Percentiles rank a stretch among this genome's conserved stretches.
phyloP scores from a whole-genome alignment of 30 jellyfish, hydroid and myxozoan genomes.

The Aurelia sp. region DNA sequence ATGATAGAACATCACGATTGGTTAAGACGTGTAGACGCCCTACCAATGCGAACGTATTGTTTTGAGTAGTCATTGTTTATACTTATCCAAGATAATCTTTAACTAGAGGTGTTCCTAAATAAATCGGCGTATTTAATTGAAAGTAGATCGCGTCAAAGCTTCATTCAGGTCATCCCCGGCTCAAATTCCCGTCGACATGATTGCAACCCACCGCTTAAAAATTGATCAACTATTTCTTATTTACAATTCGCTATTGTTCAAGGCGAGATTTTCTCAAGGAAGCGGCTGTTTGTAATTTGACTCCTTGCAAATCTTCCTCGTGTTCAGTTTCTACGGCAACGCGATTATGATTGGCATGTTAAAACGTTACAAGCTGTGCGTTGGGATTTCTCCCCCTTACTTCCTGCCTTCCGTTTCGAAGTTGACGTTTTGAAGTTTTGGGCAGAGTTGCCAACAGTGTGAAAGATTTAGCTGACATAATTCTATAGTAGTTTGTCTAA shows the following conservation, averaged over 20 bases:
- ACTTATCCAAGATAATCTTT: constrained; percentile 49
- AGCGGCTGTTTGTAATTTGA: constrained; percentile 55
- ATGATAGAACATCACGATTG: constrained; percentile 20
- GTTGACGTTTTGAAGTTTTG: constrained; percentile 80
- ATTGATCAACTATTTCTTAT: not conserved
- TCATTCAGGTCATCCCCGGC: not conserved
- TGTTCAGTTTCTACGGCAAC: constrained; percentile 77
- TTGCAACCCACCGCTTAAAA: not conserved
- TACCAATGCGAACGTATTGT: constrained; percentile 26
- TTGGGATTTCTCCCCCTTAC: constrained; percentile 69
- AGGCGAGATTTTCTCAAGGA: constrained; percentile 60
- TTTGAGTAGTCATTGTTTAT: constrained; percentile 33
- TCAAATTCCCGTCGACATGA: not conserved
- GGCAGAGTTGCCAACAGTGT: constrained; percentile 92
- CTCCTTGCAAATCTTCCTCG: constrained; percentile 57
- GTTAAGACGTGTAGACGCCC: constrained; percentile 56
- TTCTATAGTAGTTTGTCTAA: constrained; percentile 86
- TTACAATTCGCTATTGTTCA: constrained; percentile 4
- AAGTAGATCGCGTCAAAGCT: constrained; percentile 20
- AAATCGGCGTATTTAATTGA: constrained; percentile 39
- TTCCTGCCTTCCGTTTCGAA: constrained; percentile 69
- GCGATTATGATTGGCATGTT: constrained; percentile 76
- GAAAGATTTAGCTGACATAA: constrained; percentile 91
- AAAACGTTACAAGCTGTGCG: constrained; percentile 76
- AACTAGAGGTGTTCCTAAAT: constrained; percentile 34